Conservation (phyloP, 2,113 vertebrate species). For the Pleuronectes platessa region DNA sequence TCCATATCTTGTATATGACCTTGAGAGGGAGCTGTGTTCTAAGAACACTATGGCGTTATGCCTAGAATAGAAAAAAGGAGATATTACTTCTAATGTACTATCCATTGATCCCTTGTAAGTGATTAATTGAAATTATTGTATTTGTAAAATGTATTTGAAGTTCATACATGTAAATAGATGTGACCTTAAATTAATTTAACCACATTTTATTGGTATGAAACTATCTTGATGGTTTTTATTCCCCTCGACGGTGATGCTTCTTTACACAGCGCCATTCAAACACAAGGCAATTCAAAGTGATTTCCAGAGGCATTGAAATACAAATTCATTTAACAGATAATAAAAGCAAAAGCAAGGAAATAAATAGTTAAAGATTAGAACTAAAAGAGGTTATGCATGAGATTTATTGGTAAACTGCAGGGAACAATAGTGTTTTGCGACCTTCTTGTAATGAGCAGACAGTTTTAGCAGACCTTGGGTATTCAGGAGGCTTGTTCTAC, state of each 20-base stretch:
- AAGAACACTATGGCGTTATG: no score
- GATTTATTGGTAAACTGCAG: neutral
- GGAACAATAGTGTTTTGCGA: neutral
- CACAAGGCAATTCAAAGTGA: neutral
- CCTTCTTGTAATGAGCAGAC: neutral
- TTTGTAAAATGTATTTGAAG: no score
- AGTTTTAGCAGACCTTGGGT: neutral
- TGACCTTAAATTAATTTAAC: no score
- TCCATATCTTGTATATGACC: no score
- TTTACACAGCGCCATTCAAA: neutral
- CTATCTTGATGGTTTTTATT: no score
- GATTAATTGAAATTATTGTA: no score
- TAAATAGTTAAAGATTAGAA: neutral
- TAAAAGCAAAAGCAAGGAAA: neutral
- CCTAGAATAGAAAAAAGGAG: no score
- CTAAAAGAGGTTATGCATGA: neutral
- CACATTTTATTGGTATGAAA: no score
- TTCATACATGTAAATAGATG: no score
- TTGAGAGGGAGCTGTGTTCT: no score
- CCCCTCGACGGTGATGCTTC: neutral
- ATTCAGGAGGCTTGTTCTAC: neutral
- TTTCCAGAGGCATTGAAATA: neutral
- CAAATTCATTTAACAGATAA: neutral
- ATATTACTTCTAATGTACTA: no score
- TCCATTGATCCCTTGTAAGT: no score